Base-by-base conservation (phyloP, 2,888 invertebrate species). In the Adineta ricciae region DNA sequence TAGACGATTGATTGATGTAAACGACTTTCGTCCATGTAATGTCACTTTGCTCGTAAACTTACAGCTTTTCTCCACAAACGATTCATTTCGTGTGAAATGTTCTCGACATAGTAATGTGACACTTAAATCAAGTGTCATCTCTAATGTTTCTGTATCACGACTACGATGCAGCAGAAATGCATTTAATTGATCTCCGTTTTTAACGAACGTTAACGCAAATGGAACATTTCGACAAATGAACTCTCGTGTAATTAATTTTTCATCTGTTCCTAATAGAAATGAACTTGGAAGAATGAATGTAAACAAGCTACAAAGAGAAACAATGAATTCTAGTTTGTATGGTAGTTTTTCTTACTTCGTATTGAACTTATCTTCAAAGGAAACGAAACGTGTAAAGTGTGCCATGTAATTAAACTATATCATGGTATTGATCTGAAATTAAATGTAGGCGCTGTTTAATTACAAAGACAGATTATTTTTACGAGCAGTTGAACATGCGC, bases 31-130 rank as follows among this genome's bases (percentile, higher is more conserved):
- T 9, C 90, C 90, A 56, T 89, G 89, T 24, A 88, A 88, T 84
- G 88, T 87, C 1, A 87, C 87, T 52, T 89, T 90, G 73, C 87
- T 86, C 3, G 90, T 90, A 88, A 92, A 92, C 86, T 90, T 92
- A 87, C 93, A 94, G 88, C 93, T 93, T 89, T 94, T 94, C 86
- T 94, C 94, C 84, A 93, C 93, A 91, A 94, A 94, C 38, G 93
- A 93, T 90, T 94, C 94, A 90, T 94, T 95, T 88, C 93, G 93
- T 86, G 94, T 94, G 91, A 94, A 95, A 90, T 95, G 94, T 88
- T 94, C 94, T 83, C 94, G 93, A 89, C 94, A 94, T 86, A 94
- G 92, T 83, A 94, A 92, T 11, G 94, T 94, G 90, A 94, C 94
- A 84, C 94, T 93, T 90, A 94, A 94, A 91, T 95, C 95, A 87